Evolutionary conservation across 2,888 invertebrate species (phyloP), one percentile per base, ranked within the genome.

Genomic region (Lypha dubia): DNA sequence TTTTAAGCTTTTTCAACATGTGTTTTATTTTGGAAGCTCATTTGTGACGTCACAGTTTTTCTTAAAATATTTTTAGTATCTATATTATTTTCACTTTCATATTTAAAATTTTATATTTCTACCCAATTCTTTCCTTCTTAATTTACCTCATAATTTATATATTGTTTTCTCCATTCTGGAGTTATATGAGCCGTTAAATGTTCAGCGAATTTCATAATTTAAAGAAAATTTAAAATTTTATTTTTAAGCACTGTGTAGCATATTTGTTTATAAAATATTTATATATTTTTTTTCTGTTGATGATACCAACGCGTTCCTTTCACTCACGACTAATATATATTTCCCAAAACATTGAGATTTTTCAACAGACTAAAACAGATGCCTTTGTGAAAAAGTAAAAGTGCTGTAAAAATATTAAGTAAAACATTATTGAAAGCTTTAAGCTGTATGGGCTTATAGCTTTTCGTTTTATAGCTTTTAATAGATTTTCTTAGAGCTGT

Each of bases 81-180:
- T 83, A 84, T 46, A 79, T 79, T 73, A 60, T 58, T 62, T 81
- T 84, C 81, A 86, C 88, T 89, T 89, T 88, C 86, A 79, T 75
- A n/a, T 24, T 35, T 56, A 32, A n/a, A 24, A 20, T 74, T 44
- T 63, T 20, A n/a, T n/a, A 35, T 8, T 62, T n/a, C 60, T 11
- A 71, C 44, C 77, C 15, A 56, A 28, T 76, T 35, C n/a, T 13
- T 58, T 51, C n/a, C n/a, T 28, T 41, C 62, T 35, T 32, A 24
- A 35, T 75, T 63, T 89, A 95, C 95, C 94, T 95, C 95, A 93
- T 95, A 95, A 90, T 94, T 94, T 89, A 95, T 95, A 87, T 95
- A 98, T 91, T 98, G 97, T 91, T 97, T 97, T 87, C 97, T 94
- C 97, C 97, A 97, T 94, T 98, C 97, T 81, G 97, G 97, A 76